Percentiles rank a stretch among this genome's conserved stretches.
Evolutionary conservation across 2,797 vertebrate genomes (phyloP).

Genomic region (Mormyrus hasselquistii): DNA sequence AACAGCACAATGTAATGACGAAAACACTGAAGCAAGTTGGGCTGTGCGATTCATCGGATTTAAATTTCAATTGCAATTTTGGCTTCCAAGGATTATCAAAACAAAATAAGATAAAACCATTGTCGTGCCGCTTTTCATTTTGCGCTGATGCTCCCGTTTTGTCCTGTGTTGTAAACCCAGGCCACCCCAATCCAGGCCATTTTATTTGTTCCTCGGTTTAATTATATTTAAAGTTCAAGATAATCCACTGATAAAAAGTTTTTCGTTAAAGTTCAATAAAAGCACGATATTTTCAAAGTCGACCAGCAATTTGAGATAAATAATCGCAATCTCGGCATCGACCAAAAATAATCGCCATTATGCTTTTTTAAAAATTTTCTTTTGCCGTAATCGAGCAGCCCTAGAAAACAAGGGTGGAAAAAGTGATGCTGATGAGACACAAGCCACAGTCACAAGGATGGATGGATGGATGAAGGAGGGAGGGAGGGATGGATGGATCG

Average conservation of each 20-base stretch:
- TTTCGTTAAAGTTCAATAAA: not conserved
- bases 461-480: not conserved
- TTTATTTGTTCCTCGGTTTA: not conserved
- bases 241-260: not conserved
- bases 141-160: not conserved
- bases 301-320: not conserved
- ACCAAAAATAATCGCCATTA: not conserved
- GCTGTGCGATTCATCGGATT: not conserved
- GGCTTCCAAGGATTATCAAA: not conserved
- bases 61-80: not conserved
- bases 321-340: not conserved
- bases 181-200: not conserved
- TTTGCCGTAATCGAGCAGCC: not conserved
- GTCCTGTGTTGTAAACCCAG: not conserved
- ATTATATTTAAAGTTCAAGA: not conserved
- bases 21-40: not conserved
- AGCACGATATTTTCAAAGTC: not conserved
- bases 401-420: not conserved
- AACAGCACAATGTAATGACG: not conserved
- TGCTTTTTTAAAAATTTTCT: not conserved
- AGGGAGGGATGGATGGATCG: not conserved
- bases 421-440: not conserved
- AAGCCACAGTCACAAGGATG: not conserved
- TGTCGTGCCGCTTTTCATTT: not conserved
- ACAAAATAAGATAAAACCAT: not conserved